Evolutionary conservation across 2,797 vertebrate species (phyloP), one percentile per base, ranked within the genome.

Genomic region (Neostethus bicornis): DNA sequence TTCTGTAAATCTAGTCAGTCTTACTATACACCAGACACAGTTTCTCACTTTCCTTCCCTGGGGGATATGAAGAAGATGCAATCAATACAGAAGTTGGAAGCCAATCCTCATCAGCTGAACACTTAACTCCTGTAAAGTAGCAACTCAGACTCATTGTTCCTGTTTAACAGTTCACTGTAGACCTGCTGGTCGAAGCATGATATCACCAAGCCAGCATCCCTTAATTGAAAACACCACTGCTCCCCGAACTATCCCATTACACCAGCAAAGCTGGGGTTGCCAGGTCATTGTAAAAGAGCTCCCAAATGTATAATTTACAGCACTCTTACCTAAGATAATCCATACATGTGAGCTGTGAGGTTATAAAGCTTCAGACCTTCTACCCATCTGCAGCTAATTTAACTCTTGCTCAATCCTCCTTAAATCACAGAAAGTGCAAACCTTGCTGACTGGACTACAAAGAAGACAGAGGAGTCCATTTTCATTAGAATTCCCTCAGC

Each of bases 331-430:
- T 73, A 48, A 80, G 64, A 79, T 86, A 85, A 85, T 85, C 84
- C 79, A 85, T 85, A 79, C 74, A 29, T 77, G 67, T 80, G 81
- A 77, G 23, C 71, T 70, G 62, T 62, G 77, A 75, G 77, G 74
- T 83, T 71, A 82, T 75, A 69, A 80, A 70, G 73, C 76, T 63
- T 59, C 52, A 50, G 74, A 80, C 61, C 82, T 60, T 31, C 73
- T 64, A 74, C 75, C 66, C 81, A 85, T 86, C 81, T 89, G 83
- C 73, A 81, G 80, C 70, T 83, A 85, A 84, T 87, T 86, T 83
- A 55, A 67, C 73, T 55, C 44, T 56, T 50, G 5, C 75, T 64
- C 80, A 82, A 80, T 82, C 78, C 70, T 61, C 44, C 55, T 76
- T 83, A 85, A 87, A 88, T 87, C 87, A 83, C 68, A 70, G 66